Evolutionary conservation across 1,140 invertebrate species (phyloP).

Genomic region (Euwallacea similis): DNA sequence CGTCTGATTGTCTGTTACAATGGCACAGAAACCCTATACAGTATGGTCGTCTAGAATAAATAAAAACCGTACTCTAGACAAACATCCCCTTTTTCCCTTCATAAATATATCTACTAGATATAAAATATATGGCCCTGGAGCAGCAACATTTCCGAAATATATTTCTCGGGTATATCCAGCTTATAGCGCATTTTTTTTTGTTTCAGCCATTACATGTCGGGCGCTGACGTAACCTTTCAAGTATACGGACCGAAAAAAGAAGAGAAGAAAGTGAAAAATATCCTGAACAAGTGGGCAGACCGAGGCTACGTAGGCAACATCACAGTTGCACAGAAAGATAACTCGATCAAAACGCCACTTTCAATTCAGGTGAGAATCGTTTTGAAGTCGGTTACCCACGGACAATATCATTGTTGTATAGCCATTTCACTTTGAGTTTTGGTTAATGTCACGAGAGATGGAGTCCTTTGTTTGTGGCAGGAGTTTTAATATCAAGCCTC

Average conservation of each 20-base stretch:
- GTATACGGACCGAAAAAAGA: slow-evolving; percentile 64
- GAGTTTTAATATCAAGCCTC: too few relatives aligned
- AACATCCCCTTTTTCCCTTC: too few relatives aligned
- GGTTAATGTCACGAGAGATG: too few relatives aligned
- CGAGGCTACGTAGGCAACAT: slow-evolving; percentile 65
- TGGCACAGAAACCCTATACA: too few relatives aligned
- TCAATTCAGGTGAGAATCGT: slow-evolving; percentile 40
- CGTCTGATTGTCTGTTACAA: too few relatives aligned
- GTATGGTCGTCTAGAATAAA: too few relatives aligned
- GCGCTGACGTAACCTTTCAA: slow-evolving; percentile 65
- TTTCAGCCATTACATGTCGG: slow-evolving; percentile 55
- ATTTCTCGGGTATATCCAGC: neutral
- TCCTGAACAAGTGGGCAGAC: slow-evolving; percentile 64
- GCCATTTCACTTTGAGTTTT: too few relatives aligned
- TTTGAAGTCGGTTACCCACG: neutral
- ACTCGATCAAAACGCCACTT: slow-evolving; percentile 40
- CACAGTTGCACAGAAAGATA: slow-evolving; percentile 56
- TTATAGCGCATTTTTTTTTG: slow-evolving; percentile 29
- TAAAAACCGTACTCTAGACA: too few relatives aligned
- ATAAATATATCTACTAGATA: too few relatives aligned
- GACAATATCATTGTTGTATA: too few relatives aligned
- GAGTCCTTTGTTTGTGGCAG: too few relatives aligned
- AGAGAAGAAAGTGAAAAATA: slow-evolving; percentile 62
- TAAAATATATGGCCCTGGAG: neutral
- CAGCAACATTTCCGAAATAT: neutral